Conservation (phyloP, 2,113 vertebrate genomes). For the Leptodactylus fuscus region DNA sequence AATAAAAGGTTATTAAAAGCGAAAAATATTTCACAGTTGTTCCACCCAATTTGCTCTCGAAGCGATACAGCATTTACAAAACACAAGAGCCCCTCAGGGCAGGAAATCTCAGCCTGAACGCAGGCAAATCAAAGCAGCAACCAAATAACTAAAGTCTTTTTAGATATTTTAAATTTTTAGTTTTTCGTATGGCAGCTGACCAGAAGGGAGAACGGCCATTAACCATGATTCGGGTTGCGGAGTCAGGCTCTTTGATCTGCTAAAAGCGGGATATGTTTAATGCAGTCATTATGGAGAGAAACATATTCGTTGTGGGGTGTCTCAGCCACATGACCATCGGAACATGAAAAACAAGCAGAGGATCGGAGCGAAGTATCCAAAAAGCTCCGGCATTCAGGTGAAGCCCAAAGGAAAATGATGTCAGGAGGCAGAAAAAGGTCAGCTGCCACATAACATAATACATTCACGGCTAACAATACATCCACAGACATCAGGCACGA, state of each 20-base stretch:
- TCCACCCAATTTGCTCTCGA: background rate
- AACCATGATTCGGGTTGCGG: background rate
- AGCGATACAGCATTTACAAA: background rate
- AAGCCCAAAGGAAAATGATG: conserved; percentile 31
- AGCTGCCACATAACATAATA: background rate
- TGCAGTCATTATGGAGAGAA: background rate
- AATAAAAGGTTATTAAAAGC: conserved; percentile 20
- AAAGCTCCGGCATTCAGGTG: background rate
- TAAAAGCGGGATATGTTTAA: background rate
- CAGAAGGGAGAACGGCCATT: conserved; percentile 3
- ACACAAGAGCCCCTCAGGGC: conserved; percentile 15
- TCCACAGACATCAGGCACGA: conserved; percentile 17
- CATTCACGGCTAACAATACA: no score
- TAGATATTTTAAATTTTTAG: background rate
- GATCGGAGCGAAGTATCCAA: background rate
- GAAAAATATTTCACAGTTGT: background rate
- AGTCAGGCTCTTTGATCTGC: conserved; percentile 9
- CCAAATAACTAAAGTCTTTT: background rate
- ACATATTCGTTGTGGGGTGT: background rate
- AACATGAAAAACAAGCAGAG: background rate
- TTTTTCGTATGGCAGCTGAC: background rate
- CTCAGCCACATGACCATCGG: background rate
- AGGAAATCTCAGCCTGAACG: background rate
- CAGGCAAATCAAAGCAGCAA: background rate
- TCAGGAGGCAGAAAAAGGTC: background rate